phyloP scores from a whole-genome alignment of 2,888 invertebrate genomes.

The Hirtodrosophila trivittata region DNA sequence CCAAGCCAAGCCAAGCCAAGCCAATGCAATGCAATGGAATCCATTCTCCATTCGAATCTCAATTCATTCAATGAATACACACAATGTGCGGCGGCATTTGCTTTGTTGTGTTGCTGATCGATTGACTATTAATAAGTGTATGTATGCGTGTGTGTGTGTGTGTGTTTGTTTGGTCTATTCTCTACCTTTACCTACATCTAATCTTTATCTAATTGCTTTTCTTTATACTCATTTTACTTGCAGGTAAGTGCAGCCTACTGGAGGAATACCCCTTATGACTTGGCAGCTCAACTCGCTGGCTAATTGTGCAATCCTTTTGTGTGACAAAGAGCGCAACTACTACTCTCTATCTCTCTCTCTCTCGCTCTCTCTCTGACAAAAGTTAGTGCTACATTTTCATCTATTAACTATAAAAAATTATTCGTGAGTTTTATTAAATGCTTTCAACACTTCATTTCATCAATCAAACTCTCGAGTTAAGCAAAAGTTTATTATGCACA shows the following conservation, averaged over 20 bases:
- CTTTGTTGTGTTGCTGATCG: conserved; percentile 67
- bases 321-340: no score
- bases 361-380: no score
- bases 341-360: no score
- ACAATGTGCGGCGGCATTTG: conserved; percentile 47
- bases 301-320: no score
- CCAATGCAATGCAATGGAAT: no score
- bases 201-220: conserved; percentile 48
- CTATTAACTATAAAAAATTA: no score
- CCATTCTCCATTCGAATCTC: conserved; percentile 25
- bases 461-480: no score
- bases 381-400: no score
- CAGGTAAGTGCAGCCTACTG: conserved; percentile 45
- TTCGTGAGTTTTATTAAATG: no score
- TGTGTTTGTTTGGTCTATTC: conserved; percentile 4
- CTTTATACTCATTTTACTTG: conserved; percentile 34
- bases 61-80: conserved; percentile 12
- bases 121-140: conserved; percentile 55
- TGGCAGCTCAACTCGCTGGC: no score
- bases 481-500: no score
- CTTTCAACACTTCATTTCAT: no score
- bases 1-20: neutral
- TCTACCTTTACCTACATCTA: conserved; percentile 29
- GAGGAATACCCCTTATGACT: neutral
- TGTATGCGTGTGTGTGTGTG: neutral